Evolutionary conservation across 2,113 vertebrate genomes (phyloP).

Genomic region (Ciconia maguari): DNA sequence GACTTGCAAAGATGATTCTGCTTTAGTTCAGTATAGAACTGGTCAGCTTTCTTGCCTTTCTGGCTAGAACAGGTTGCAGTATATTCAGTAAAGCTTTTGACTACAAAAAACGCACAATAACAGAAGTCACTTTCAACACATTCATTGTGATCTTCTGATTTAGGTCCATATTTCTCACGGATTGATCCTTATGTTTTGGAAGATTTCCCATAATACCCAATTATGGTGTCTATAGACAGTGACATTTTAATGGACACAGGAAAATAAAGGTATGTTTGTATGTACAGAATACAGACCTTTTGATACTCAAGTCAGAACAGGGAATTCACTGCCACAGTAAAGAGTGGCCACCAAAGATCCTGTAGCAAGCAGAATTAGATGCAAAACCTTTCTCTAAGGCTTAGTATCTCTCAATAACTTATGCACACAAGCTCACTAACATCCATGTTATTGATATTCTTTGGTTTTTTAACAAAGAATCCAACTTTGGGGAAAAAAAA

Average conservation of each 20-base stretch:
- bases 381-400: neutral
- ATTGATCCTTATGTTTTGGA: neutral
- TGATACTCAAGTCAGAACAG: neutral
- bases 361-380: neutral
- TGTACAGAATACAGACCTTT: neutral
- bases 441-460: neutral
- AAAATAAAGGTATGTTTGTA: neutral
- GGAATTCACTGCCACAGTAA: neutral
- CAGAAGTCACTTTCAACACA: neutral
- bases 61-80: neutral
- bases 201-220: neutral
- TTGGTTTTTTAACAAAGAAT: neutral
- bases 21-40: neutral
- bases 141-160: neutral
- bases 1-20: neutral
- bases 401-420: neutral
- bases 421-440: neutral
- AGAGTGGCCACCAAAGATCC: neutral
- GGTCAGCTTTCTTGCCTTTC: neutral
- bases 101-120: neutral
- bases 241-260: neutral
- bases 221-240: neutral
- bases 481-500: neutral
- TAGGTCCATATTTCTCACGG: neutral
- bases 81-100: neutral